phyloP scores from a whole-genome alignment of 2,888 invertebrate genomes.

The Drosophila kambysellisi region DNA sequence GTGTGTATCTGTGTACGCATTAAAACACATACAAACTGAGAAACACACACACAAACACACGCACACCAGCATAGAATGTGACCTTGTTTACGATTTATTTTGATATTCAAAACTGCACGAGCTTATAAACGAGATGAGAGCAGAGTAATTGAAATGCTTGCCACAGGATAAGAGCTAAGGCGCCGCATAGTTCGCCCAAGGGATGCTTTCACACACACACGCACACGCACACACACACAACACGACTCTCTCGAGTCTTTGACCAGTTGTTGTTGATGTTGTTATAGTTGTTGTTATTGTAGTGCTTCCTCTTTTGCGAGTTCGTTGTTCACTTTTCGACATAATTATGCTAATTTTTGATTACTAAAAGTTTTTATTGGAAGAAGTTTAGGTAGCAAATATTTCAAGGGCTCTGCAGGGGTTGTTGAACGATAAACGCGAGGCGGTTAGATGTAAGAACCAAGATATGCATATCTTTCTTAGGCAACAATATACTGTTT shows the following conservation, averaged over 20 bases:
- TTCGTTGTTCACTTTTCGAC: slow-evolving; percentile 52
- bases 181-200: slow-evolving; percentile 35
- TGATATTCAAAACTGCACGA: slow-evolving; percentile 76
- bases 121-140: slow-evolving; percentile 48
- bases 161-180: slow-evolving; percentile 51
- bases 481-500: neutral
- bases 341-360: slow-evolving; percentile 61
- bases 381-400: slow-evolving; percentile 35
- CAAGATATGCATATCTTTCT: slow-evolving; percentile 10
- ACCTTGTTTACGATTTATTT: slow-evolving; percentile 80
- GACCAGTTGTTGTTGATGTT: slow-evolving; percentile 39
- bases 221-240: neutral
- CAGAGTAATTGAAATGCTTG: slow-evolving; percentile 59
- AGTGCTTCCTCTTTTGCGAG: slow-evolving; percentile 22
- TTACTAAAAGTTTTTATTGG: slow-evolving; percentile 51
- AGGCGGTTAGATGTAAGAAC: slow-evolving; percentile 6
- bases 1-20: slow-evolving; percentile 53
- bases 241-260: slow-evolving; percentile 18
- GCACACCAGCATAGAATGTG: slow-evolving; percentile 59
- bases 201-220: slow-evolving; percentile 47
- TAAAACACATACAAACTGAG: slow-evolving; percentile 8
- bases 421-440: slow-evolving; percentile 55
- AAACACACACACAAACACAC: slow-evolving; percentile 25
- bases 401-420: slow-evolving; percentile 31
- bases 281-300: slow-evolving; percentile 30